Evolutionary conservation across 2,113 vertebrate species (phyloP), one percentile per base, ranked within the genome.

Genomic region (Peromyscus polionotus): DNA sequence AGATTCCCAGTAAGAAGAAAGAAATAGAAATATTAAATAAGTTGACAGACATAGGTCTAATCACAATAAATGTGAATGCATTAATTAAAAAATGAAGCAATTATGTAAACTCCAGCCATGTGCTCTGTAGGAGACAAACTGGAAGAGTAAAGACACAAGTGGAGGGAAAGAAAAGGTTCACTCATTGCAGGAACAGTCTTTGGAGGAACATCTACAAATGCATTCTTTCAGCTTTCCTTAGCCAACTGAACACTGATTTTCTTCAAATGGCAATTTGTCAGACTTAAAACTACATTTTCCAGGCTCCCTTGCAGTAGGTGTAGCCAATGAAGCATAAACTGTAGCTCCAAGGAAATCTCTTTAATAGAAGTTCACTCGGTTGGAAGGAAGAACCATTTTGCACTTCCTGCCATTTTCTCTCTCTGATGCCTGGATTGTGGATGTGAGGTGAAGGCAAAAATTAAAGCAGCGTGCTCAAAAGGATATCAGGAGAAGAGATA

Each of bases 261-360:
- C 65, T 96, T 96, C 94, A 51, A 93, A 94, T 61, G 86, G 96
- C 85, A 88, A 89, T 97, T 95, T 96, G 88, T 97, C 96, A 93
- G 72, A 96, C 28, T 81, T 96, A 96, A 92, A 94, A 85, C 45
- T 83, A 31, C 42, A 77, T 96, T 97, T 97, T 91, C 86, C 85
- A n/a, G 5, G 88, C 63, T 96, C 67, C n/a, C 51, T 91, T 91
- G 59, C 28, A 79, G 88, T 68, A 93, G 88, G 48, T 96, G n/a
- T 94, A 93, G 28, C 76, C 89, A 95, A 87, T 95, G 96, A 97
- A 92, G 76, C 89, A 96, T 93, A 61, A 94, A 91, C 54, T 51
- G 65, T 93, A 70, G 72, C 61, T 97, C 96, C 48, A 79, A 95
- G 76, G 67, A 96, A 96, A 89, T 96, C 85, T 95, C 73, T 88